A percentile compares a stretch with the other conserved stretches of the same genome.
phyloP scores from a whole-genome alignment of 1,140 invertebrate genomes.

The Brachystomella parvula region DNA sequence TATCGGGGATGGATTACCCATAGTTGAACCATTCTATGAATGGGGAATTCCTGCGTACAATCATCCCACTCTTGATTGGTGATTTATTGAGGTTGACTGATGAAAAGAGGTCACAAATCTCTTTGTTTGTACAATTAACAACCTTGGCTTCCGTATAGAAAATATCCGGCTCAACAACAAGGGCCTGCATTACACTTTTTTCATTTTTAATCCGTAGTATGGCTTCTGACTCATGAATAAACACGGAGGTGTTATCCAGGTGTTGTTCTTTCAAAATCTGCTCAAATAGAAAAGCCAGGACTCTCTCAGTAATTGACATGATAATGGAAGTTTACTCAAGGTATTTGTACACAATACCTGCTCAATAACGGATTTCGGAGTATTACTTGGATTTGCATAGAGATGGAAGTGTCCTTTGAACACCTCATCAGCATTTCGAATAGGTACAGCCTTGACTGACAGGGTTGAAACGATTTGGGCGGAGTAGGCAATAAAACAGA shows the following conservation, averaged over 20 bases:
- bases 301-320: background rate
- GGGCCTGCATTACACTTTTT: background rate
- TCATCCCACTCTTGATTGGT: slow-evolving; percentile 18
- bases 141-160: slow-evolving; percentile 15
- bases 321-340: background rate
- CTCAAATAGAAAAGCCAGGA: too few relatives aligned
- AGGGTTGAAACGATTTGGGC: slow-evolving; percentile 22
- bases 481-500: slow-evolving; percentile 21
- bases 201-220: background rate
- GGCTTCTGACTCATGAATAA: background rate
- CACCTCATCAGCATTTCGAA: slow-evolving; percentile 13
- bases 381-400: slow-evolving; percentile 7
- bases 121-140: background rate
- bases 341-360: background rate
- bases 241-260: background rate
- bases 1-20: background rate
- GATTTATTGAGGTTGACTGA: slow-evolving; percentile 2
- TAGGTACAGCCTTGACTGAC: slow-evolving; percentile 12
- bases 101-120: slow-evolving; percentile 8
- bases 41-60: slow-evolving; percentile 20
- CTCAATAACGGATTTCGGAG: background rate
- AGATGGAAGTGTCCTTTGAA: background rate
- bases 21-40: slow-evolving; percentile 24
- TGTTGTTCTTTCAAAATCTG: background rate
- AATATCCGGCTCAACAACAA: slow-evolving; percentile 19